Conservation (phyloP, 2,888 invertebrate genomes). For the Sphaerolaimus hirsutus region DNA sequence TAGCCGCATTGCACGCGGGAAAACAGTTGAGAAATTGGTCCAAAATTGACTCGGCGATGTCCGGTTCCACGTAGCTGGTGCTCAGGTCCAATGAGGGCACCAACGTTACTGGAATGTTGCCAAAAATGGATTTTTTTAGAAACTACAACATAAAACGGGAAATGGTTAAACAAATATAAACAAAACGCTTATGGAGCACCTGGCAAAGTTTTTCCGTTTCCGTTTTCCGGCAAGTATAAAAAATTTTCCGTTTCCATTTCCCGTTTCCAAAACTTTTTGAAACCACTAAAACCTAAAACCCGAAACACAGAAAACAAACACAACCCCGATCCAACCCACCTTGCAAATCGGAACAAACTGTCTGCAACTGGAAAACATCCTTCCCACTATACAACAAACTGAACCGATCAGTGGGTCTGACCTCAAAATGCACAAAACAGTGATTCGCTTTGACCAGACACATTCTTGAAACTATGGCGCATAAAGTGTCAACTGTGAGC, state of each 20-base stretch:
- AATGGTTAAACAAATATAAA: too few relatives aligned
- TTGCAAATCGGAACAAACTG: conserved; percentile 3
- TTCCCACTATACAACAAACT: conserved; percentile 17
- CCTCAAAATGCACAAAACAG: conserved; percentile 17
- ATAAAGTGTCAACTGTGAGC: conserved; percentile 2
- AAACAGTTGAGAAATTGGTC: conserved; percentile 14
- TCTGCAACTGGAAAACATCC: conserved; percentile 18
- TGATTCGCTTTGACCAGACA: conserved; percentile 17
- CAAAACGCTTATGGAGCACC: too few relatives aligned
- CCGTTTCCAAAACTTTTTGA: too few relatives aligned
- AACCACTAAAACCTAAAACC: too few relatives aligned
- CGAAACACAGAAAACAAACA: too few relatives aligned
- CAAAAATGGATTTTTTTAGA: neutral
- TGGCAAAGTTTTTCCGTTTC: too few relatives aligned
- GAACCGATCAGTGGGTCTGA: conserved; percentile 17
- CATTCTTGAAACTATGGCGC: conserved; percentile 5
- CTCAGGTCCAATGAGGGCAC: conserved; percentile 20
- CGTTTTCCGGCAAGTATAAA: too few relatives aligned
- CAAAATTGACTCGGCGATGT: conserved; percentile 12
- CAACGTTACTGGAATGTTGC: conserved; percentile 7
- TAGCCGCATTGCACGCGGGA: too few relatives aligned
- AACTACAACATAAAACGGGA: too few relatives aligned
- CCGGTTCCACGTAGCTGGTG: conserved; percentile 11
- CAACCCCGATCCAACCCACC: too few relatives aligned
- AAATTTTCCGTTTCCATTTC: too few relatives aligned